Percentiles rank a stretch among this genome's conserved stretches.
These are phyloP conservation scores for Phataginus tricuspis DNA, from an alignment of 2,797 vertebrate species.

Conservation along the genomic window DNA sequence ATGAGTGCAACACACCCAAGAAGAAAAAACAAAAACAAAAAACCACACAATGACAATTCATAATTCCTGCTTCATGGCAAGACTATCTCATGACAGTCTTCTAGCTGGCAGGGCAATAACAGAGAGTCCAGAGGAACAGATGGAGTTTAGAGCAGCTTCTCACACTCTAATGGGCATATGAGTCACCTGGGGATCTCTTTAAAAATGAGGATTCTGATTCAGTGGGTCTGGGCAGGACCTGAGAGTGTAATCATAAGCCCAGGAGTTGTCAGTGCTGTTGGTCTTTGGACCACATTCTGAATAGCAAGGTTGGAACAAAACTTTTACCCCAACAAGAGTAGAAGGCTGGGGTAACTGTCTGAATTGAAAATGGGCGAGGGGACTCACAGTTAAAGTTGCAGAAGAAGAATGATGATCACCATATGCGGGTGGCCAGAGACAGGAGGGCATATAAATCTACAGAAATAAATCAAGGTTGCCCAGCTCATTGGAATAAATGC, in stretches of 20 bases:
- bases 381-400: background rate
- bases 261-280: background rate
- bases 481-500: background rate
- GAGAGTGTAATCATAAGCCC: background rate
- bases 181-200: background rate
- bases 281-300: background rate
- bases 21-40: constrained; percentile 9
- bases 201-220: background rate
- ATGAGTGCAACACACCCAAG: background rate
- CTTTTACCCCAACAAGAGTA: background rate
- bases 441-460: background rate
- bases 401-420: background rate
- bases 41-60: too few species aligned
- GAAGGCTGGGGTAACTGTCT: background rate
- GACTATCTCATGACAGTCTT: background rate
- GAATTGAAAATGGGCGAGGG: background rate
- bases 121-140: background rate
- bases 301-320: background rate
- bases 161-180: background rate
- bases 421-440: background rate
- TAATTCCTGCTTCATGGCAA: background rate
- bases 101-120: background rate
- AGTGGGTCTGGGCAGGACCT: background rate
- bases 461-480: background rate
- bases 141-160: background rate